These are phyloP conservation scores for Phortica okadai DNA, from an alignment of 2,888 invertebrate species.

Conservation along the genomic window DNA sequence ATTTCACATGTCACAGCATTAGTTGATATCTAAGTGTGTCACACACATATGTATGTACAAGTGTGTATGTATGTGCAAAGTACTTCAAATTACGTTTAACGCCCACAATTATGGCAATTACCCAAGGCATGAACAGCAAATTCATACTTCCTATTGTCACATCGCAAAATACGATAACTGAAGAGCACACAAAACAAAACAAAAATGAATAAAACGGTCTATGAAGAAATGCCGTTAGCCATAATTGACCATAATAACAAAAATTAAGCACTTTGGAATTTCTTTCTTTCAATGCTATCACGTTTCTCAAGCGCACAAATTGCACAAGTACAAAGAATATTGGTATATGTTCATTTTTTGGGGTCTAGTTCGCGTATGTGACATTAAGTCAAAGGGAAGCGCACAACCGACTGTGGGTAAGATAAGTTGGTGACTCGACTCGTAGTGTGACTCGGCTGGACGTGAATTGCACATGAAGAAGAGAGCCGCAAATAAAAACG, in stretches of 20 bases:
- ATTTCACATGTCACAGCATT: neutral
- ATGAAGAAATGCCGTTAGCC: slow-evolving; percentile 57
- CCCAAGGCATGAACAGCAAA: slow-evolving; percentile 47
- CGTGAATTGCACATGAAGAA: slow-evolving; percentile 53
- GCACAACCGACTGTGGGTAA: no score
- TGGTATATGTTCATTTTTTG: slow-evolving; percentile 6
- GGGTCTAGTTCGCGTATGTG: slow-evolving; percentile 47
- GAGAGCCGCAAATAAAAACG: slow-evolving; percentile 68
- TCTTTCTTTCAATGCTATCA: slow-evolving; percentile 19
- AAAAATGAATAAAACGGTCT: slow-evolving; percentile 9
- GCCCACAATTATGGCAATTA: slow-evolving; percentile 50
- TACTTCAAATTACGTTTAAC: slow-evolving; percentile 37
- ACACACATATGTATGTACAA: neutral
- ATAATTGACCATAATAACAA: slow-evolving; percentile 67
- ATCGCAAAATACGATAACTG: slow-evolving; percentile 2
- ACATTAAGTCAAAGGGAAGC: slow-evolving; percentile 61
- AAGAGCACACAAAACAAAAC: neutral
- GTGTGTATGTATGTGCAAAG: slow-evolving; percentile 5
- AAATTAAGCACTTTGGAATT: slow-evolving; percentile 62
- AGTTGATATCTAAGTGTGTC: neutral
- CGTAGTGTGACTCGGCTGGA: slow-evolving; percentile 27
- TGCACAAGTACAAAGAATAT: neutral
- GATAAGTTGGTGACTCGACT: neutral
- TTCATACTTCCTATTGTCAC: slow-evolving; percentile 40
- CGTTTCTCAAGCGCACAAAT: neutral